Conservation (phyloP, 2,888 invertebrate species). For the Epistrophe eligans region DNA sequence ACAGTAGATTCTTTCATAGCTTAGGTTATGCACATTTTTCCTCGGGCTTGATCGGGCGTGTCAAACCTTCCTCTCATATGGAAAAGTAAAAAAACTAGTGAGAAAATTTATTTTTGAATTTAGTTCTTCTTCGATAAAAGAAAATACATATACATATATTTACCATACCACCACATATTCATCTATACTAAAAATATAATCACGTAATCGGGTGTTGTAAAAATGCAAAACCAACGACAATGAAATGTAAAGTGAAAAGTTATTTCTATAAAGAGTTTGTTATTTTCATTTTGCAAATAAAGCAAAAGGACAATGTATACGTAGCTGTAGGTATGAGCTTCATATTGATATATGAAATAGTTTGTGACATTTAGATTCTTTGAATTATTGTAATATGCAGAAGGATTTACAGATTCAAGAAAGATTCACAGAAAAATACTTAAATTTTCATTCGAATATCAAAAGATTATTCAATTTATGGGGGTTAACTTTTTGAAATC, state of each 20-base stretch:
- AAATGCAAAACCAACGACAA: constrained; percentile 56
- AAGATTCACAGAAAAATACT: background rate
- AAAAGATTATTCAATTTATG: too few species aligned
- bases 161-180: constrained; percentile 35
- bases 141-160: background rate
- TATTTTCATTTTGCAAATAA: background rate
- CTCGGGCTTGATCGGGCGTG: background rate
- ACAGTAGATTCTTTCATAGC: constrained; percentile 43
- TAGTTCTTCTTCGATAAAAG: constrained; percentile 25
- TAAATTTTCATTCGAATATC: background rate
- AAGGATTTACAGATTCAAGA: too few species aligned
- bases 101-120: background rate
- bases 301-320: background rate
- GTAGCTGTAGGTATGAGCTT: background rate
- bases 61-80: background rate
- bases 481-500: too few species aligned
- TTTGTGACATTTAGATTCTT: constrained; percentile 3
- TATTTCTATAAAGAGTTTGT: constrained; percentile 11
- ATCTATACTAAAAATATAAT: constrained; percentile 50
- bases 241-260: constrained; percentile 10
- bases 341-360: background rate
- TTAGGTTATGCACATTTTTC: constrained; percentile 18
- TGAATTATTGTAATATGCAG: background rate
- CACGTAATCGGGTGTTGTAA: constrained; percentile 66
- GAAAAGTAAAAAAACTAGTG: background rate